Conservation (phyloP, 1,140 invertebrate genomes). For the Rhopalosiphum padi region DNA sequence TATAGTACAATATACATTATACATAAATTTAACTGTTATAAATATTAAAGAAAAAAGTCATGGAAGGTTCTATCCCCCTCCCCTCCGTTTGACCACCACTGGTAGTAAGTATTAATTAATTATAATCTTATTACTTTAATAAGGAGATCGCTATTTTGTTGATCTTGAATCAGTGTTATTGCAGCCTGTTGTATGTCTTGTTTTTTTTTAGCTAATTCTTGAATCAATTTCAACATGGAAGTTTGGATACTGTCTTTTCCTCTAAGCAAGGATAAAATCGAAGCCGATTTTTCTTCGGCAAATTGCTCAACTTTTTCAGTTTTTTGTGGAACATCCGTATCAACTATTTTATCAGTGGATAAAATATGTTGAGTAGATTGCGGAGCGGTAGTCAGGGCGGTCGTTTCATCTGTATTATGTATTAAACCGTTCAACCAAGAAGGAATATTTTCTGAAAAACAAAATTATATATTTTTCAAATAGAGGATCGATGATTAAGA, state of each 20-base stretch:
- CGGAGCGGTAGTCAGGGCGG: not conserved
- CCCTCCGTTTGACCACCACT: too few relatives aligned
- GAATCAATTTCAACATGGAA: conserved; percentile 16
- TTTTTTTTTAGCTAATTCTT: conserved; percentile 32
- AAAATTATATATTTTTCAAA: not conserved
- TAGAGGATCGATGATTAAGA: not conserved
- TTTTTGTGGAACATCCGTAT: not conserved
- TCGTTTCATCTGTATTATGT: conserved; percentile 10
- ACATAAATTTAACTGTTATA: too few relatives aligned
- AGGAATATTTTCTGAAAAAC: conserved; percentile 35
- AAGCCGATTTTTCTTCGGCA: not conserved
- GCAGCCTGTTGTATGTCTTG: conserved; percentile 39
- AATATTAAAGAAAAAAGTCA: too few relatives aligned
- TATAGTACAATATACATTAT: too few relatives aligned
- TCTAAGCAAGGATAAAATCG: conserved; percentile 23
- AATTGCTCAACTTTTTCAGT: not conserved
- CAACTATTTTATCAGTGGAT: not conserved
- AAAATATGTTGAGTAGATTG: too few relatives aligned
- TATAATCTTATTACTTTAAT: conserved; percentile 51
- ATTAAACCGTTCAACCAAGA: conserved; percentile 45
- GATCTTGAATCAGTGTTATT: conserved; percentile 26
- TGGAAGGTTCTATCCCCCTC: too few relatives aligned
- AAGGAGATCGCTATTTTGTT: conserved; percentile 42
- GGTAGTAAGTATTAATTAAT: not conserved
- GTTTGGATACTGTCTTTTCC: conserved; percentile 27